phyloP scores from a whole-genome alignment of 2,113 vertebrate genomes.

The Callaeas wilsoni region DNA sequence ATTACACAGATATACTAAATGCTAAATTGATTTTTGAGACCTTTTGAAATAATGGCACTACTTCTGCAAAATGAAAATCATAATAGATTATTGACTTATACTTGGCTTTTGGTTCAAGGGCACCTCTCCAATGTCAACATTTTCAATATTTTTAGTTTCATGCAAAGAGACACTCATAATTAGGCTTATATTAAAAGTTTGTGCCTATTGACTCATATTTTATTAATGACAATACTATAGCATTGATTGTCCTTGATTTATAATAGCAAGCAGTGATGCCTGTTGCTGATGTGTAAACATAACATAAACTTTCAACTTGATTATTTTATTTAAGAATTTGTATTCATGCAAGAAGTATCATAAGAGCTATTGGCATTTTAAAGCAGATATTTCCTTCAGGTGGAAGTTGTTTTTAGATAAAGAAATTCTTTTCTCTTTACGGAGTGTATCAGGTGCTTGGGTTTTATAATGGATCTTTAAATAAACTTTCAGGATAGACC shows the following conservation, averaged over 20 bases:
- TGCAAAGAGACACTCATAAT: constrained; percentile 75
- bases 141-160: constrained; percentile 80
- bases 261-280: constrained; percentile 65
- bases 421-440: neutral
- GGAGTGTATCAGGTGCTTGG: neutral
- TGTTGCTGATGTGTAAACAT: constrained; percentile 10
- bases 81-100: constrained; percentile 85
- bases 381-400: neutral
- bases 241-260: constrained; percentile 82
- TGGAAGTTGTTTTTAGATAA: neutral
- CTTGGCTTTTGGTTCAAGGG: constrained; percentile 75
- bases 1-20: constrained; percentile 80
- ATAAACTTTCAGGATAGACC: neutral
- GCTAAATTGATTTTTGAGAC: constrained; percentile 79
- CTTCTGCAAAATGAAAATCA: constrained; percentile 86
- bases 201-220: constrained; percentile 76
- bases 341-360: neutral
- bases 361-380: neutral
- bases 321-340: constrained; percentile 37
- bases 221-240: constrained; percentile 82
- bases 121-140: constrained; percentile 78
- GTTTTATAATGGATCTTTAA: neutral
- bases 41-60: constrained; percentile 79
- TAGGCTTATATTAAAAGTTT: constrained; percentile 76
- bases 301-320: constrained; percentile 11